Base-by-base conservation (phyloP, 1,140 invertebrate species). In the Listronotus bonariensis region DNA sequence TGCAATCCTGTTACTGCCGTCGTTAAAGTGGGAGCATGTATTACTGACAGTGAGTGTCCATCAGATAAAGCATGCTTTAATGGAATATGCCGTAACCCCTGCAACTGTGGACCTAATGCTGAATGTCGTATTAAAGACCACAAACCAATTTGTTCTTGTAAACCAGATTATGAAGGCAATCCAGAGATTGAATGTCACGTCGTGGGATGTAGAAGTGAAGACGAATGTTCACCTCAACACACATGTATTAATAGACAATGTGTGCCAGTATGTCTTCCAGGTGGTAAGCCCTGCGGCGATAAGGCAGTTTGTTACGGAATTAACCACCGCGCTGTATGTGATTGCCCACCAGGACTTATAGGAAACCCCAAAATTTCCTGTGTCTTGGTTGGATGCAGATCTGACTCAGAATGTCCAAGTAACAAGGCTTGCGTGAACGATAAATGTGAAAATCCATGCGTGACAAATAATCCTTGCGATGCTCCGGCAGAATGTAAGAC, bases 131-230 rank as follows among this genome's bases (percentile, higher is more conserved):
- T 94, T 45, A 85, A 85, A 74, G 86, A 93, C 70, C 92, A 93
- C 69, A 92, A 91, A 77, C 91, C 92, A 0, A 87, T 92, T 0
- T 95, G 93, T 72, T 88, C 90, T 0, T 95, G 93, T 76, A 80
- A 84, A 61, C 84, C 85, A 64, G 92, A 91, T 20, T 95, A 87
- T 73, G 87, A 92, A 48, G 92, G 92, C 61, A 92, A 92, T 77
- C 86, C 92, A 18, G 86, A 91, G 63, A 85, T 90, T 10, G 85
- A 87, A 70, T 94, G 92, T 76, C 80, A 84, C 6, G 85, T 85
- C 79, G 82, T 89, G 43, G 86, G 88, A 71, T 93, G 91, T 75
- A 86, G 85, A 75, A 84, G 83, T 14, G 86, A 95, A 71, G 79
- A 80, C 11, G 89, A 92, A 70, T 93, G 91, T 72, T 86, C 86